These are phyloP conservation scores for Drosophila nebulosa DNA, from an alignment of 1,140 invertebrate genomes.

Conservation along the genomic window DNA sequence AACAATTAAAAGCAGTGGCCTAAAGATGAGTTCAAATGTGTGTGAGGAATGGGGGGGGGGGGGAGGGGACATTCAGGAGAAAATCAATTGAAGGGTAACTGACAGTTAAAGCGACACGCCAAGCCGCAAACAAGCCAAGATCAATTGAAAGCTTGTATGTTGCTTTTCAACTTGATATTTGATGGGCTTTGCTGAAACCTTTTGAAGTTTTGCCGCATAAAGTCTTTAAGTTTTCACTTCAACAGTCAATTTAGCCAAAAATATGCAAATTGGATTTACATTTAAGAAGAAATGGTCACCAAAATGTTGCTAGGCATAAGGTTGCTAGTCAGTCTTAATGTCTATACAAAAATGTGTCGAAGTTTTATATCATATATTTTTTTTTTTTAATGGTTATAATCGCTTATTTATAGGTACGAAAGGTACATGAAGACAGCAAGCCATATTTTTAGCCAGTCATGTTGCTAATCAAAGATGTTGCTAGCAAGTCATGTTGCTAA, in stretches of 20 bases:
- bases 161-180: constrained; percentile 25
- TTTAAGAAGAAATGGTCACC: too few species aligned
- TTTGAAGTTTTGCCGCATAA: constrained; percentile 26
- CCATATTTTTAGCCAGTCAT: background rate
- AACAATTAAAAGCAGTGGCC: constrained; percentile 18
- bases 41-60: background rate
- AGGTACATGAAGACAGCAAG: background rate
- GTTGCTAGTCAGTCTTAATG: background rate
- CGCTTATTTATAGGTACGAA: background rate
- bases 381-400: background rate
- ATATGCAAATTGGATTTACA: too few species aligned
- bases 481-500: too few species aligned
- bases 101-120: background rate
- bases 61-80: too few species aligned
- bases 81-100: background rate
- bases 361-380: background rate
- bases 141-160: constrained; percentile 27
- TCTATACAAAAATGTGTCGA: background rate
- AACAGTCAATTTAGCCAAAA: background rate
- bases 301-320: too few species aligned
- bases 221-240: background rate
- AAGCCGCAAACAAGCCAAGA: background rate
- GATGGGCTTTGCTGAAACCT: constrained; percentile 13
- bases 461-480: background rate
- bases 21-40: constrained; percentile 2